Base-by-base conservation (phyloP, 2,797 vertebrate genomes). In the Channa striata region DNA sequence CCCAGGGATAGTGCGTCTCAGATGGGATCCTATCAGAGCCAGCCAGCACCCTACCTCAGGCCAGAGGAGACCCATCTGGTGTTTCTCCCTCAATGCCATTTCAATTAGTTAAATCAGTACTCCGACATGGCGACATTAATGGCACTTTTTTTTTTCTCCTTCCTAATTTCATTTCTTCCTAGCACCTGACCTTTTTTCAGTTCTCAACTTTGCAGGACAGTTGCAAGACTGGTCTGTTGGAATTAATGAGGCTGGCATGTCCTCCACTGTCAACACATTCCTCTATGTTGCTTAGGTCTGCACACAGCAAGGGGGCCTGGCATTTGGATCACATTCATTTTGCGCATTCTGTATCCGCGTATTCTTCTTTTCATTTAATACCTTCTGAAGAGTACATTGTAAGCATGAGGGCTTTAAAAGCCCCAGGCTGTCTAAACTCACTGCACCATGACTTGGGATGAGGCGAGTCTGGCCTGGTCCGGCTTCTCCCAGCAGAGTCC, bases 61-160 rank as follows among this genome's bases (percentile, higher is more conserved):
- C 90, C 87, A 80, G 81, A 86, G 83, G 86, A 90, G 85, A 88
- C 87, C 86, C 90, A 88, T 91, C 91, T 92, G 91, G 72, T 88
- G 77, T 78, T 80, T 81, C 87, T 91, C 89, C 87, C 84, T 90
- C 65, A 72, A 84, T 87, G 87, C 88, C 87, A 86, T 93, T 94
- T 94, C 92, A 94, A 94, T 95, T 93, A 93, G 89, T 90, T 83
- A 81, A 91, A 94, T 92, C 92, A 92, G 94, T 94, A 92, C 78
- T 59, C 82, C 17, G 51, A 79, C 81, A 72, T 80, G 69, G 80
- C 65, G 37, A 66, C 52, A 71, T 85, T 87, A 90, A 85, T 77
- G 63, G 85, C 75, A 77, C 61, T 71, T 63, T 87, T 91, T 89
- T 86, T 92, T 89, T 89, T 70, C 81, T 73, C 71, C 68, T 83